phyloP scores from a whole-genome alignment of 2,888 invertebrate species.

The Pycnomerus fuliginosus region DNA sequence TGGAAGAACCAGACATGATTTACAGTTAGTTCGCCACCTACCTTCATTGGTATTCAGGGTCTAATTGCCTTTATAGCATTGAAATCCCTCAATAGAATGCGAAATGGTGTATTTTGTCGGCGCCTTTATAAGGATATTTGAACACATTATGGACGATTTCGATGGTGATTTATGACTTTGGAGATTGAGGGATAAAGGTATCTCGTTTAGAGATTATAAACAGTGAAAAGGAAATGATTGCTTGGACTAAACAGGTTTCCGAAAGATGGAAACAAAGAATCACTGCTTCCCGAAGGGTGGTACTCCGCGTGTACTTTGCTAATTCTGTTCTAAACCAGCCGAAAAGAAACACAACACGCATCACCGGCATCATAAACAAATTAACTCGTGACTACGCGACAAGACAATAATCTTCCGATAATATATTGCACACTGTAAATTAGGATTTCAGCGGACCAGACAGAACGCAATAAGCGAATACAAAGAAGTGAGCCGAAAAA shows the following conservation, averaged over 20 bases:
- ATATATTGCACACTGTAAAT: conserved; percentile 22
- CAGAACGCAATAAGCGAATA: background rate
- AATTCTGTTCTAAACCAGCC: too few relatives aligned
- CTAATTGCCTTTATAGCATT: conserved; percentile 39
- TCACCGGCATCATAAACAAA: conserved; percentile 13
- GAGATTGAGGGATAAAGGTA: conserved; percentile 36
- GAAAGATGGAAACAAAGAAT: background rate
- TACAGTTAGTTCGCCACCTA: conserved; percentile 42
- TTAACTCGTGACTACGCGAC: conserved; percentile 13
- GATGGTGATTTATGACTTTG: conserved; percentile 40
- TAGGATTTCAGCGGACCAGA: conserved; percentile 1
- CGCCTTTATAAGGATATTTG: conserved; percentile 39
- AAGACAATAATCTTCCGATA: conserved; percentile 5
- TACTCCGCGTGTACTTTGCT: too few relatives aligned
- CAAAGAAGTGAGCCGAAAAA: too few relatives aligned
- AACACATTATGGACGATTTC: conserved; percentile 38
- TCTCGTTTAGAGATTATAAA: conserved; percentile 8
- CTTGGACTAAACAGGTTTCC: conserved; percentile 17
- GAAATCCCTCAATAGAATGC: conserved; percentile 37
- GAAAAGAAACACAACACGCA: too few relatives aligned
- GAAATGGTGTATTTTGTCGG: conserved; percentile 39
- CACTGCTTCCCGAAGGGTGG: too few relatives aligned
- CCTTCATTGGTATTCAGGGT: conserved; percentile 45
- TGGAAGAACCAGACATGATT: conserved; percentile 33
- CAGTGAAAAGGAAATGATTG: conserved; percentile 18